Percentiles rank a stretch among this genome's conserved stretches.
These are phyloP conservation scores for Ictalurus furcatus DNA, from an alignment of 2,113 vertebrate species.

Conservation along the genomic window DNA sequence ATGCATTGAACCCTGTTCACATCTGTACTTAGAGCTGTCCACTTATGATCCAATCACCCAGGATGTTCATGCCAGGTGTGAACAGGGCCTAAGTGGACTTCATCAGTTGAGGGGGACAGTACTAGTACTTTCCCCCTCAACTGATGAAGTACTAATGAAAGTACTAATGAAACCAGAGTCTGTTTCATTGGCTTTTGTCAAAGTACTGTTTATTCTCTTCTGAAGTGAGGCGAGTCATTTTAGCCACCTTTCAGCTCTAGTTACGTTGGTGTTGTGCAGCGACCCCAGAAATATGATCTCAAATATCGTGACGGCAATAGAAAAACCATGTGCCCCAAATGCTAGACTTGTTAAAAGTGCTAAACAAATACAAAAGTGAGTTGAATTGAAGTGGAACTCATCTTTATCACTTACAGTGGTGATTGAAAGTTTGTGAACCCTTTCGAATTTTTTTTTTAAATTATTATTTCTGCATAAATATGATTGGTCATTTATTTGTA, in stretches of 20 bases:
- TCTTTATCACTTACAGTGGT: too few relatives aligned
- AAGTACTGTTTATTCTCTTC: background rate
- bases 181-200: background rate
- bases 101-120: background rate
- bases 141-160: too few relatives aligned
- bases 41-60: background rate
- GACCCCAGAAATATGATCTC: background rate
- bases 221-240: too few relatives aligned
- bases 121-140: too few relatives aligned
- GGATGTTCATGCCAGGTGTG: background rate
- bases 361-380: too few relatives aligned
- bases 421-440: too few relatives aligned
- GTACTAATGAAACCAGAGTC: background rate
- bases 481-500: too few relatives aligned
- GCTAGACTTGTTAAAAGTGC: too few relatives aligned
- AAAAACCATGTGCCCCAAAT: background rate
- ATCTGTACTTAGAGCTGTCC: background rate
- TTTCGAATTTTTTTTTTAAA: too few relatives aligned
- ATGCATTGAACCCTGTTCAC: background rate
- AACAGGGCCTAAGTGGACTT: background rate
- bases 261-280: background rate
- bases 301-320: background rate
- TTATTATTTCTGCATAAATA: too few relatives aligned
- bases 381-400: background rate
- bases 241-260: background rate